Base-by-base conservation (phyloP, 2,888 invertebrate species). In the Willowsia nigromaculata region DNA sequence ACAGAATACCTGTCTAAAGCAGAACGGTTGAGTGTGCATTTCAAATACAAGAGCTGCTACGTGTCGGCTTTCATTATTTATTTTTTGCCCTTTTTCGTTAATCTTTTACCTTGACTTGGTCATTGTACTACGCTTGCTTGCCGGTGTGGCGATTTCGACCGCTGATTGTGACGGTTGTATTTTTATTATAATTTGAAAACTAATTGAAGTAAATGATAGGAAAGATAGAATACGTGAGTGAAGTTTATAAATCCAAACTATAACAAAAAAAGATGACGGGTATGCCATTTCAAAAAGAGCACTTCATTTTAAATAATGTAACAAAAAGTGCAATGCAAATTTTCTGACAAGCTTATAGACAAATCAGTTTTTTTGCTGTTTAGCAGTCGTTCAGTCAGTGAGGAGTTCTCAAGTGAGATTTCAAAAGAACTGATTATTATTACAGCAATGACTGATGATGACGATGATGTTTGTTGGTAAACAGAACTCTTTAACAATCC, bases 121-220 rank as follows among this genome's bases (percentile, higher is more conserved):
- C 78, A n/a, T 78, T 53, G 15, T 5, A 13, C 6, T 3, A 6
- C 50, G 6, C 9, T 15, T 50, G 43, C 22, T 47, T 56, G 33
- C 22, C 56, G 80, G 53, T 80, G 81, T 59, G n/a, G 80, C 25
- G 81, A 81, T 81, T 81, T 81, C 81, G 62, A 62, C 40, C 27
- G 59, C 59, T 81, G 81, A 81, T 62, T 78, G 53, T 43, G 25
- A 62, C 43, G 15, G 43, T 62, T 30, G 53, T 53, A 5, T 33
- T 25, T 15, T 9, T 13, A n/a, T 50, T 50, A 15, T 50, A 15
- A n/a, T 3, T 9, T 50, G 50, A 4, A 37, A 6, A 37, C 37
- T 50, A 50, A 50, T 50, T 50, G 50, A 15, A 50, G 15, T 50
- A 3, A 50, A 3, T 50, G 37, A 37, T 37, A 37, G 37, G 37